Base-by-base conservation (phyloP, 2,797 vertebrate genomes). In the Myioborus melanocephalus region DNA sequence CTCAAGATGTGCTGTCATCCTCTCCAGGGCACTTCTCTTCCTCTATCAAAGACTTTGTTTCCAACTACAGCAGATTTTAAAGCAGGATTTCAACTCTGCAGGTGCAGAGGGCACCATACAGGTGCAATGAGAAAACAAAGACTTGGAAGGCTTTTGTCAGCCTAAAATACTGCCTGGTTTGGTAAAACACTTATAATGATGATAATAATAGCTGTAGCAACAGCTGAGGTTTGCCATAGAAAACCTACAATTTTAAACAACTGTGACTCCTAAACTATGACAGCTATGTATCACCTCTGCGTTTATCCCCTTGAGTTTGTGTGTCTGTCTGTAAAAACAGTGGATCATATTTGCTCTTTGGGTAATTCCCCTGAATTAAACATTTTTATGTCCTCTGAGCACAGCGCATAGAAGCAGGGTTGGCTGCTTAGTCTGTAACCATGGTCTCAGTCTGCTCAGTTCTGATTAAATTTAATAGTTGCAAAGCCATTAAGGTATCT, bases 111-210 rank as follows among this genome's bases (percentile, higher is more conserved):
- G 77, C 49, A 69, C 72, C 91, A 30, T 78, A 93, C 63, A 96
- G 63, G 87, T 94, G 50, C 73, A 84, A 85, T 35, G 89, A 97
- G 95, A 96, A 97, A 97, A 97, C 90, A 96, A 96, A 96, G 96
- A 93, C 65, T 81, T 93, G 87, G 83, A 94, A 97, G 80, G 53
- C 71, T 96, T 97, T 94, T 95, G 60, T 95, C 91, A 96, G 94
- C 56, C 87, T 95, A 93, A 96, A 97, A 96, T 95, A 94, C 95
- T 94, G 77, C 90, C 91, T 94, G 46, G 83, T 95, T 96, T 97
- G 91, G 93, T 96, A 93, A 97, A 98, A 98, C 95, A 97, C 96
- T 96, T 92, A 94, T 96, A 97, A 95, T 97, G 95, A 96, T 97
- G 91, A 52, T 28, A 66, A 17, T 14, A 97, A 96, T 96, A 96